Conservation (phyloP, 1,140 invertebrate species). For the Halyomorpha halys region DNA sequence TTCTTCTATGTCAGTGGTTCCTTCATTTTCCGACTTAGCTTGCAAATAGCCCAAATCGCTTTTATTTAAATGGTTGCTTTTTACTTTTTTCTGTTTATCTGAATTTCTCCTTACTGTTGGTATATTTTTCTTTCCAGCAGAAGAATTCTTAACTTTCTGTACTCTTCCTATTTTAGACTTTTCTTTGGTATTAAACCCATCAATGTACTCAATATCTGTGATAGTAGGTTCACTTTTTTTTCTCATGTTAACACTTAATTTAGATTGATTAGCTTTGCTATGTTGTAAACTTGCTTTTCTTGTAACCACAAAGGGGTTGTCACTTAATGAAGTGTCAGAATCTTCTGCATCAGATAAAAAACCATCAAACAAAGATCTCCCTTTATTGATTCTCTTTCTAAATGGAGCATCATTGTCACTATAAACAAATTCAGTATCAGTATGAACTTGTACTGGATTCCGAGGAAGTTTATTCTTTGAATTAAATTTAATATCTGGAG, state of each 20-base stretch:
- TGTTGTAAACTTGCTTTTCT: conserved; percentile 9
- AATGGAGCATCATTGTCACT: background rate
- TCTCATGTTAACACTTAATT: background rate
- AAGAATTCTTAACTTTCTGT: no score
- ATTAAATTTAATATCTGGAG: background rate
- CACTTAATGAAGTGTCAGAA: conserved; percentile 14
- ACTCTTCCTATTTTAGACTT: no score
- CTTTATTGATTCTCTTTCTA: conserved; percentile 12
- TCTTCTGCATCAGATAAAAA: conserved; percentile 16
- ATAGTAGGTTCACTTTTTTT: conserved; percentile 1
- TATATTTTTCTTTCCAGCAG: no score
- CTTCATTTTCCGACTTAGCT: no score
- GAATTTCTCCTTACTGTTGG: no score
- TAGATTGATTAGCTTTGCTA: background rate
- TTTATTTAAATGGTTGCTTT: no score
- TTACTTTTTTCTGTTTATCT: no score
- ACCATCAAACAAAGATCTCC: conserved; percentile 14
- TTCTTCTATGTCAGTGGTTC: conserved; percentile 22
- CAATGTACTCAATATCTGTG: no score
- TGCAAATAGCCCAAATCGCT: no score
- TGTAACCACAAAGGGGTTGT: background rate
- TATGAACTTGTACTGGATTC: background rate
- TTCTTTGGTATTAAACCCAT: no score
- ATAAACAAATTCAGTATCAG: background rate
- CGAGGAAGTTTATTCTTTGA: no score